These are phyloP conservation scores for Luidia sarsii DNA, from an alignment of 53 echinoderm and acorn worm species.

Conservation along the genomic window DNA sequence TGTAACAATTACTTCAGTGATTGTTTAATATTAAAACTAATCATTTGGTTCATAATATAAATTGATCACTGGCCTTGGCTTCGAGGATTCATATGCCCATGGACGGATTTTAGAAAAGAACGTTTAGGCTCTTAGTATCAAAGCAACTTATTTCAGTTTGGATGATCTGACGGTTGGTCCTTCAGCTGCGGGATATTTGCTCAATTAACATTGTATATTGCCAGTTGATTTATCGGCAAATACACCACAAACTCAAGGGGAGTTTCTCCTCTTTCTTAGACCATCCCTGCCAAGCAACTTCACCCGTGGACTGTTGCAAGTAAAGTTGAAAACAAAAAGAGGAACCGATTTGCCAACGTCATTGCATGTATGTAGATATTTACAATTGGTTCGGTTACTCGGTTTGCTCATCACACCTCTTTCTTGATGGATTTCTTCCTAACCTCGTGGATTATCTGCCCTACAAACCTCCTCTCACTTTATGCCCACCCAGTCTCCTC, in stretches of 20 bases:
- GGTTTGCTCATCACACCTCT: too few species aligned
- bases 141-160: background rate
- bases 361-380: slow-evolving; percentile 73
- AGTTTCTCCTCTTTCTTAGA: slow-evolving; percentile 27
- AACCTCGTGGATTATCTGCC: too few species aligned
- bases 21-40: too few species aligned
- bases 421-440: too few species aligned
- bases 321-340: slow-evolving; percentile 74
- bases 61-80: background rate
- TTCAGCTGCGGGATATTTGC: too few species aligned
- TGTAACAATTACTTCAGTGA: background rate
- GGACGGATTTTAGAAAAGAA: too few species aligned
- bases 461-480: too few species aligned
- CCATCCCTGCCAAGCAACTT: slow-evolving; percentile 54
- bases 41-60: too few species aligned
- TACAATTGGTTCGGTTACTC: too few species aligned
- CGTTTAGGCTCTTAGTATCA: too few species aligned
- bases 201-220: background rate
- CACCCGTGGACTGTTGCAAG: slow-evolving; percentile 74
- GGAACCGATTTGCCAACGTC: slow-evolving; percentile 87
- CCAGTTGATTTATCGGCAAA: background rate
- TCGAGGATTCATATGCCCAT: background rate
- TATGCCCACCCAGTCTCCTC: too few species aligned
- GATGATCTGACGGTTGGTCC: too few species aligned
- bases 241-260: background rate